Evolutionary conservation across 2,888 invertebrate species (phyloP), one percentile per base, ranked within the genome.

Genomic region (Ectropis crepuscularia): DNA sequence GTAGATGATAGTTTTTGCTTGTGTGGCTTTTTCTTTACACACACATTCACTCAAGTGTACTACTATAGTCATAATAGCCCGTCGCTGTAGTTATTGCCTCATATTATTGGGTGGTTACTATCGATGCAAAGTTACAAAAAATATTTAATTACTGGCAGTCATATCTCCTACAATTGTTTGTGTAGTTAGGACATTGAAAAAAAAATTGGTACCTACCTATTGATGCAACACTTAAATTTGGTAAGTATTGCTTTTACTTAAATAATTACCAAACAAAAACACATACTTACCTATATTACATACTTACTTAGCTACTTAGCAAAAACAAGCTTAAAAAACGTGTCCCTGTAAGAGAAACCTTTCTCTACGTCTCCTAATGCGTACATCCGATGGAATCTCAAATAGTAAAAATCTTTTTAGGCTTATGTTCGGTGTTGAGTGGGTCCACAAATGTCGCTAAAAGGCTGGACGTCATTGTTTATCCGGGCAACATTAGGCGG

Each of bases 401-500:
- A 89, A 88, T 87, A 89, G 90, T 88, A 86, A 89, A 86, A 90
- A 90, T 90, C 89, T 91, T 89, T 91, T 91, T 92, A 91, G 92
- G 91, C 91, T 89, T 89, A 89, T 86, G 90, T 89, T 88, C 86
- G 86, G 87, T 85, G 90, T 85, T 91, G 92, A 91, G 92, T 91
- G 92, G 91, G 88, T 91, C 89, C 92, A 91, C 91, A 91, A 91
- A 91, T 91, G 92, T 92, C 92, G 88, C 92, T 92, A 92, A 92
- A 92, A 92, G 92, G 91, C 92, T 90, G 90, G 89, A 88, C 91
- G 91, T 91, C 92, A 91, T 92, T 92, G 92, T 92, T 92, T 92
- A 92, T 92, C 92, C 92, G 91, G 89, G 85, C 86, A 88, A 90
- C 92, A 92, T 92, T 92, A 92, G 91, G 90, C 91, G 90, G 89